Base-by-base conservation (phyloP, 1,140 invertebrate species). In the Drosophila carrolli region DNA sequence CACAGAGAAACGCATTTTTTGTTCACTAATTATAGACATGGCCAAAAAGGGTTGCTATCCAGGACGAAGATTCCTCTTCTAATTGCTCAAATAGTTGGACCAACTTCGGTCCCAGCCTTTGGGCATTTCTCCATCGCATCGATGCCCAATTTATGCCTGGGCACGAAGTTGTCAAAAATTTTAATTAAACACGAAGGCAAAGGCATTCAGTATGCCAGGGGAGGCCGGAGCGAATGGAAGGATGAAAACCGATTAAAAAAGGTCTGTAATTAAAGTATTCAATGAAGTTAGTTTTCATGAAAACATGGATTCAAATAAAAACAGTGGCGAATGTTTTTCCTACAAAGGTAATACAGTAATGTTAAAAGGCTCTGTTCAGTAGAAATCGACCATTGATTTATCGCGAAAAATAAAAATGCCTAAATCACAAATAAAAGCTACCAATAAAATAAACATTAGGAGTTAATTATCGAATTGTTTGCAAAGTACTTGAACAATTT, bases 81-180 rank as follows among this genome's bases (percentile, higher is more conserved):
- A 86, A 86, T 86, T 86, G 81, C 81, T 82, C 14, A 82, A 86
- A 85, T 85, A 85, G 68, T 86, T 85, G 74, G 63, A 59, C 61
- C 77, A 77, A 63, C 73, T 74, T 29, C 41, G 29, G 37, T 35
- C 38, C 29, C 48, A 16, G 55, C 53, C 53, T 43, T 37, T 51
- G 51, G 54, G 53, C 59, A 50, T 58, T 59, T 46, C 43, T 48
- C 40, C 58, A 38, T 48, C 16, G 73, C 66, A 76, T 65, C 55
- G 77, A 77, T 71, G 78, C 78, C 50, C 74, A 81, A 85, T 86
- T 85, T 86, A 85, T 85, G 82, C 82, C 43, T 38, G 60, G 46
- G 67, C 82, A 85, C 82, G 81, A 81, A 82, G 74, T 81, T 81
- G 74, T 86, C 68, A 75, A 81, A 81, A 75, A 86, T 86, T 85